Evolutionary conservation across 2,888 invertebrate species (phyloP), one percentile per base, ranked within the genome.

Genomic region (Clusia tigrina): DNA sequence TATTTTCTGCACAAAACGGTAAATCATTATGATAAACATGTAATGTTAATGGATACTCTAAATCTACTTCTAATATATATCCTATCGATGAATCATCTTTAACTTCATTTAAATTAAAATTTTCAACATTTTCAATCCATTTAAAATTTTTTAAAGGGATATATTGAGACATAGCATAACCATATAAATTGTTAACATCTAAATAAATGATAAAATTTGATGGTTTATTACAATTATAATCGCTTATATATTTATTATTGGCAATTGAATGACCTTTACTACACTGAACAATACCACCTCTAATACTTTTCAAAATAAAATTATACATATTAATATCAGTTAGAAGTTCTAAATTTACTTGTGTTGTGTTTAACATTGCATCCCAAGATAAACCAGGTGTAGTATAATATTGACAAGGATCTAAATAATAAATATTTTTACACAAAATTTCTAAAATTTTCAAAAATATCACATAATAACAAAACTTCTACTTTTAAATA

Each of bases 171-270:
- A 74, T 72, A 6, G 69, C 70, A 60, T 59, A 68, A n/a, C 71
- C 73, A 57, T 72, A 70, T 60, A 71, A 62, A 61, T 66, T 67
- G n/a, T 69, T 67, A 42, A 55, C 64, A 64, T 69, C 64, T 48
- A 67, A 67, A 63, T 64, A 62, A 24, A 66, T 62, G 23, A 68
- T 9, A 64, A 62, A 67, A 65, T 67, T 56, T n/a, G 61, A 65
- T 42, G 56, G 53, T 65, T 73, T 59, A 9, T 0, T n/a, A n/a
- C n/a, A n/a, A n/a, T n/a, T n/a, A n/a, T n/a, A n/a, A n/a, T n/a
- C n/a, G n/a, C 63, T 58, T 62, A 82, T 69, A 63, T 79, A 81
- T 64, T 71, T 76, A 66, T 83, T 81, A 68, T 81, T 81, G 2
- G 79, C 80, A 62, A 69, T 67, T 2, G 72, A 71, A 68, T 78